Evolutionary conservation across 92 coral and sea anemone genomes (phyloP), one percentile per base, ranked within the genome.

Genomic region (Paramuricea clavata): DNA sequence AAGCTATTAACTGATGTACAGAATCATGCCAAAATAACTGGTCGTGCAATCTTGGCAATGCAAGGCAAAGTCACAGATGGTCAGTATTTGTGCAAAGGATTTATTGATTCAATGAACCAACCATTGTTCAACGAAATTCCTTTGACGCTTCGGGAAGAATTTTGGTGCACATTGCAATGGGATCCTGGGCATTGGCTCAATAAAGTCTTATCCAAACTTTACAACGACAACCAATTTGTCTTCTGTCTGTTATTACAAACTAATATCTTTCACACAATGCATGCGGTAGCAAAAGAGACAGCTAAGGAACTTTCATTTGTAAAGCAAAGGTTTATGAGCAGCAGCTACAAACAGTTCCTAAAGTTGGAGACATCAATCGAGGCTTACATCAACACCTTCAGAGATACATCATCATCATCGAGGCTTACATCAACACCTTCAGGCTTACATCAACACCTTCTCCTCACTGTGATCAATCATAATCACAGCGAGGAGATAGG

Each of bases 271-370:
- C 64, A 76, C 34, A 39, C 82, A 25, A 76, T 76, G 82, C 67
- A 76, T 21, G 54, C 64, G 12, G 82, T 76, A 1, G 82, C 82
- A 26, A 15, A 23, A 19, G 82, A 76, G 35, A 49, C 82, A 10
- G 68, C 82, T 13, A 76, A 76, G 43, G 82, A 76, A 76, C 43
- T 76, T 33, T 19, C 49, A 9, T 78, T 54, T 57, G 83, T 70
- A 41, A 78, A 78, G 62, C 83, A 78, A 62, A 54, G 83, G 17
- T 78, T 78, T 57, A 47, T 78, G 83, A 76, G 82, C 67, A 76
- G 82, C 31, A 76, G 82, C 17, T 76, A 76, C 57, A 49, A 76
- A 19, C 82, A 76, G 68, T 76, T 76, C 49, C 57, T 76, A 33
- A 76, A 76, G 67, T 34, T 76, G 47, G 82, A 76, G 26, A 76